Evolutionary conservation across 1,140 invertebrate genomes (phyloP).

Genomic region (Heliconius eleuchia): DNA sequence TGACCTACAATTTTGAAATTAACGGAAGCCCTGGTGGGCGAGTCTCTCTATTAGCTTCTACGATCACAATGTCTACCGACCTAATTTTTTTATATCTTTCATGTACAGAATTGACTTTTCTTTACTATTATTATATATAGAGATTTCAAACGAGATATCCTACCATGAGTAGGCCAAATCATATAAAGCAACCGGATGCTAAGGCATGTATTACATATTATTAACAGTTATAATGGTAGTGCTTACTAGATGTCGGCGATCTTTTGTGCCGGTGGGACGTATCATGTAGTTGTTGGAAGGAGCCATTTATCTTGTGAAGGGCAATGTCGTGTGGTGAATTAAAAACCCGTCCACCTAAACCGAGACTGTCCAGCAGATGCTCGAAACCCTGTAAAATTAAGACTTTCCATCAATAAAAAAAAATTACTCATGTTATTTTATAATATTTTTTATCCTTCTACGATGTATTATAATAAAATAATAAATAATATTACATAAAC

Average conservation of each 20-base stretch:
- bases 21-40: no score
- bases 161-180: background rate
- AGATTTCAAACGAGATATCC: background rate
- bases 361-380: slow-evolving; percentile 83
- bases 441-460: no score
- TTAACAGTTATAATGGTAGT: slow-evolving; percentile 11
- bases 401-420: background rate
- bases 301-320: slow-evolving; percentile 80
- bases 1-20: background rate
- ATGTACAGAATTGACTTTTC: no score
- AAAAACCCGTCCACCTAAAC: slow-evolving; percentile 83
- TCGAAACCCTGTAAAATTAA: slow-evolving; percentile 82
- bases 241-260: slow-evolving; percentile 56
- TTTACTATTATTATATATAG: no score
- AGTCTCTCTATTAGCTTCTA: no score
- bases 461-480: no score
- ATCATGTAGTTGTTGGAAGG: slow-evolving; percentile 83
- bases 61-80: no score
- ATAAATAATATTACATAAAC: background rate
- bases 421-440: no score
- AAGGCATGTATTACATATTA: background rate
- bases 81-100: no score
- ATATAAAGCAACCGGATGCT: background rate
- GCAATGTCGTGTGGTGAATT: slow-evolving; percentile 82
- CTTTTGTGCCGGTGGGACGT: slow-evolving; percentile 80